Evolutionary conservation across 2,113 vertebrate genomes (phyloP), one percentile per base, ranked within the genome.

Genomic region (Triplophysa siluroides): DNA sequence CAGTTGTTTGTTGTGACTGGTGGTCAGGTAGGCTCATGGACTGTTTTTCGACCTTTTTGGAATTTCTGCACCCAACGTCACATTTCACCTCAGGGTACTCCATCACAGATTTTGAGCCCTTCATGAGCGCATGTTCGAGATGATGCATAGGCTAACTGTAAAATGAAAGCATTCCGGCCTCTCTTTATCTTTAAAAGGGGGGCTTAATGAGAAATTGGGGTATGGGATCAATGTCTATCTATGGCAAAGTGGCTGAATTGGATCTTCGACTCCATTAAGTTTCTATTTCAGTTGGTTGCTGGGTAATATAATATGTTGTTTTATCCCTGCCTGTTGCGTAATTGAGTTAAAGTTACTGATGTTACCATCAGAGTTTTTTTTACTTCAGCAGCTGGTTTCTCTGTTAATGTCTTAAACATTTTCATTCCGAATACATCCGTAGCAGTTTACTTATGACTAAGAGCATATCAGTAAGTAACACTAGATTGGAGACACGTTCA

Each of bases 1-100:
- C 54, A 72, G 87, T 87, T 89, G 78, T 79, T 83, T 91, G 89
- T 91, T 84, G 89, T 89, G 88, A 87, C 85, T 88, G 84, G 86
- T 90, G 79, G 69, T 78, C 56, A 52, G 80, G 33, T 80, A 56
- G 54, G 62, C 21, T 67, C 18, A 14, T 65, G 74, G 26, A 76
- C 2, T 50, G 61, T 52, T 52, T 76, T 23, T 76, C 38, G n/a
- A 23, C 16, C 16, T 62, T 62, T 56, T 23, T 1, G 5, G 60
- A 23, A 62, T 62, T 62, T 62, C 1, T 62, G 7, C 60, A 24
- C 60, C 9, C 60, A 62, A 24, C n/a, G 23, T 61, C 58, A 23
- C 58, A 61, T 9, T 21, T 21, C 56, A 56, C 60, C 24, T 26
- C 71, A 47, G 23, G 18, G 54, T 52, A 16, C 58, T 45, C 41